Evolutionary conservation across 2,888 invertebrate species (phyloP), one percentile per base, ranked within the genome.

Genomic region (Lasioglossum malachurum): DNA sequence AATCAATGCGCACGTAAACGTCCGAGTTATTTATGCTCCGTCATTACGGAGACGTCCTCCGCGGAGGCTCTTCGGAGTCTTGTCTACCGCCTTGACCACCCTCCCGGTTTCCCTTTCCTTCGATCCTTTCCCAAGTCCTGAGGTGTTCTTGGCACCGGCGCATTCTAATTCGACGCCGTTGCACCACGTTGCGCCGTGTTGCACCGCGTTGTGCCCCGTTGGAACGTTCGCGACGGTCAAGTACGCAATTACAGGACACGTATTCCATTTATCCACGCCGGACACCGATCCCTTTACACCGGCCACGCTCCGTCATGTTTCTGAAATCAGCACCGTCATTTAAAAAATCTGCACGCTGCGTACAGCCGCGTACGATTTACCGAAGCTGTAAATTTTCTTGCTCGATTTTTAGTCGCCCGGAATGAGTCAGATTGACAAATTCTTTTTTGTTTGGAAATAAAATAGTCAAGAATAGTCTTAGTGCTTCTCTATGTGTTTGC

Each of bases 1-100:
- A 95, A 95, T 95, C 95, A 95, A 95, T 95, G 95, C 94, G 95
- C 94, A 90, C 95, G 94, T 95, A 95, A 95, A 95, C 88, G 95
- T 95, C 95, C 93, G 92, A 92, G 94, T 95, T 95, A 95, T 95
- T 95, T 95, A 95, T 95, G 95, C 90, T 93, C 94, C 94, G 93
- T 95, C 95, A 95, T 95, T 95, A 95, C 94, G 93, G 91, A 92
- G 92, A 94, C 94, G 94, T 94, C 93, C 94, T 94, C 93, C 94
- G 78, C 80, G 89, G 93, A 60, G 60, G 27, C 60, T 60, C 27
- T 27, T 92, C 41, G 67, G 84, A 71, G 78, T 87, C 84, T 83
- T 89, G 87, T 86, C 89, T 87, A 85, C 75, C 82, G 76, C 88
- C 60, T 82, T 77, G 80, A 78, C 79, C 78, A 75, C 75, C 79